Evolutionary conservation across 2,888 invertebrate genomes (phyloP).

Genomic region (Notocelia uddmanniana): DNA sequence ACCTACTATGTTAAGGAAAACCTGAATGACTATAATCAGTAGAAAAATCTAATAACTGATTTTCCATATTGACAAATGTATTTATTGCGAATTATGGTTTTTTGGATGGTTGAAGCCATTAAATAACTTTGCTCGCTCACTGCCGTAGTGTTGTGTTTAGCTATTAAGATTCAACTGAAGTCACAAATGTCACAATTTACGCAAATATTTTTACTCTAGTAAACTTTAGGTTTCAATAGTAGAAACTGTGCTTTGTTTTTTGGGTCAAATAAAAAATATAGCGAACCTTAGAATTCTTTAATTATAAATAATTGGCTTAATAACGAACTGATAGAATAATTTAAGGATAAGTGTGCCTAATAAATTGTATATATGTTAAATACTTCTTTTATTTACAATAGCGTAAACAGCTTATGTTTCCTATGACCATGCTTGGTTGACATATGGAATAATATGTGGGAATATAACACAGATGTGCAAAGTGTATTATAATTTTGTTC

Average conservation of each 20-base stretch:
- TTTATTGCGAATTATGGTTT: not conserved
- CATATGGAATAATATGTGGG: too few relatives aligned
- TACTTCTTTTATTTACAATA: slow-evolving; percentile 41
- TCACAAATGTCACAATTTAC: slow-evolving; percentile 14
- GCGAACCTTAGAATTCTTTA: slow-evolving; percentile 46
- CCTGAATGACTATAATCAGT: not conserved
- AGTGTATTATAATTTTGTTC: too few relatives aligned
- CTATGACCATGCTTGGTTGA: too few relatives aligned
- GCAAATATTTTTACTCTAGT: not conserved
- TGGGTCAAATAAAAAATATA: not conserved
- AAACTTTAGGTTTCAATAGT: not conserved
- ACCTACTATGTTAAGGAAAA: not conserved
- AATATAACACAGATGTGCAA: too few relatives aligned
- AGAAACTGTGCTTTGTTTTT: not conserved
- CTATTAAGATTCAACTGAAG: slow-evolving; percentile 21
- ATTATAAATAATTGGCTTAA: slow-evolving; percentile 62
- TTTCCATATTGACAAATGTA: not conserved
- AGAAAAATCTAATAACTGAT: too few relatives aligned
- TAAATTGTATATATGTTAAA: slow-evolving; percentile 66
- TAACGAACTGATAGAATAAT: slow-evolving; percentile 85
- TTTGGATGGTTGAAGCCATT: not conserved
- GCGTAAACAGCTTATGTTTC: not conserved
- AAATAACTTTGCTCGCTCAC: slow-evolving; percentile 41
- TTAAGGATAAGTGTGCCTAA: slow-evolving; percentile 68
- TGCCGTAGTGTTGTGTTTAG: slow-evolving; percentile 43